Evolutionary conservation across 1,140 invertebrate species (phyloP), one percentile per base, ranked within the genome.

Genomic region (Phthorimaea operculella): DNA sequence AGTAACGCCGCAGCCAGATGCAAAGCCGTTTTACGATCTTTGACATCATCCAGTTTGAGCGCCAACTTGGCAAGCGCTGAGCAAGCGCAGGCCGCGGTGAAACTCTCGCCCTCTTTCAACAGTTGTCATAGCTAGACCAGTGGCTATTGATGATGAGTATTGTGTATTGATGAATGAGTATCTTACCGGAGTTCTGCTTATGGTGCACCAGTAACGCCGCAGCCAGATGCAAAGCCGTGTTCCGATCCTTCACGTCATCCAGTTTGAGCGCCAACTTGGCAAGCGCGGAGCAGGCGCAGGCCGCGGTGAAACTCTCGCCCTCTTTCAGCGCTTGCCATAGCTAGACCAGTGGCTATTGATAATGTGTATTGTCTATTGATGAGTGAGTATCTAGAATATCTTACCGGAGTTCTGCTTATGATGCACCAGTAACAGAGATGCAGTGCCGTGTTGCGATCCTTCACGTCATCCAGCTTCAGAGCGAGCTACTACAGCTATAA

Each of bases 301-400:
- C 95, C 10, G 94, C 97, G 60, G 99, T 93, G 78, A 99, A 99
- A 85, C 98, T 98, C 70, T 99, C 97, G 1, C 97, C 97, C 63
- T 96, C 92, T 86, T 97, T 91, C 65, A 99, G 89, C 68, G 97
- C 96, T 60, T 52, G 51, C 47, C 64, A 50, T 42, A 77, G 60
- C 8, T 51, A 94, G 91, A 9, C 96, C 88, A 10, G 60, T 34
- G 5, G 56, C 21, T 28, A 6, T 28, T 4, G n/a, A n/a, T n/a
- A n/a, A n/a, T n/a, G n/a, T n/a, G n/a, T n/a, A n/a, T n/a, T n/a
- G n/a, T n/a, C n/a, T n/a, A n/a, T n/a, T n/a, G n/a, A n/a, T n/a
- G n/a, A n/a, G n/a, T n/a, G n/a, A n/a, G n/a, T n/a, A n/a, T n/a
- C n/a, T n/a, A n/a, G n/a, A n/a, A n/a, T n/a, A n/a, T n/a, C n/a